Base-by-base conservation (phyloP, 1,140 invertebrate genomes). In the Cotesia glomerata region DNA sequence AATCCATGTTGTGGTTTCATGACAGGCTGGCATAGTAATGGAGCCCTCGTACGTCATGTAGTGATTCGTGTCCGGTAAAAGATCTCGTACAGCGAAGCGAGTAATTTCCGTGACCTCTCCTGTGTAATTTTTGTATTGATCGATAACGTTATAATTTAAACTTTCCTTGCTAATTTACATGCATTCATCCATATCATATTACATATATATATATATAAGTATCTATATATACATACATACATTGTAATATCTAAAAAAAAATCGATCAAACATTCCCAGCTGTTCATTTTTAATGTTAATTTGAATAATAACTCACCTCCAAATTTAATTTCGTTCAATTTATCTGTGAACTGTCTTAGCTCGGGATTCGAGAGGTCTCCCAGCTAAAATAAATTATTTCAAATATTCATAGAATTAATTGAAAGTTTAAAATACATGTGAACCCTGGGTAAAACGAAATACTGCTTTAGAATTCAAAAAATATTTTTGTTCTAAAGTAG, bases 11-110 rank as follows among this genome's bases (percentile, higher is more conserved):
- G 95, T 94, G 32, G 95, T 96, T 85, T 97, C 95, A 87, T 95
- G 94, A 87, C 95, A 96, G 71, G 94, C 94, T 1, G 97, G 97
- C 87, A 95, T 95, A 54, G 97, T 98, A 14, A 95, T 95, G 56
- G 96, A 98, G 39, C 97, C 97, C 79, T 98, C 97, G 86, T 98
- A 98, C 32, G 97, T 98, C 92, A 98, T 97, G 87, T 97, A 98
- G 86, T 96, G 94, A 79, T 95, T 93, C 62, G 96, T 98, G 79
- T 96, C 94, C 2, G 96, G 96, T 51, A 98, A 87, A 61, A 98
- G 88, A 16, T 95, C 95, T 45, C 93, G 89, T 54, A 97, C 91
- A 45, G 93, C 94, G 76, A 98, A 87, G 65, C 93, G 90, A 82
- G 93, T 93, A 72, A 98, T 92, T 67, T 92, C 91, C 72, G 93